Conservation (phyloP, 1,140 invertebrate species). For the Radopholus similis region DNA sequence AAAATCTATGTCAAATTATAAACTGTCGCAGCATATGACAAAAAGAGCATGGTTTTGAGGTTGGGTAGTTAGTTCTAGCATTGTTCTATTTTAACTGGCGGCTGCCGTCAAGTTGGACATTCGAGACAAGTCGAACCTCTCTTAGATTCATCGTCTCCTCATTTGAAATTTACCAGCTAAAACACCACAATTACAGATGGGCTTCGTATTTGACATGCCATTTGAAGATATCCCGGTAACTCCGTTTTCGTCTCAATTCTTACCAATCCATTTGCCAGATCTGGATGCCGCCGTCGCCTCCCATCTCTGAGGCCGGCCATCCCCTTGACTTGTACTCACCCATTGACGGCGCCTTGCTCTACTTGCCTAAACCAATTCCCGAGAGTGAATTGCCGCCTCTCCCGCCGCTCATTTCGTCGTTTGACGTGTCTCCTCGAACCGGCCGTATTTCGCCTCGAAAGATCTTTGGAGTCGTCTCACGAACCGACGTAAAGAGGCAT, state of each 20-base stretch:
- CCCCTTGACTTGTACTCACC: neutral
- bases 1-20: constrained; percentile 11
- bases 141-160: neutral
- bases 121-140: neutral
- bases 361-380: constrained; percentile 5
- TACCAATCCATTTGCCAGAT: neutral
- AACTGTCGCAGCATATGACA: neutral
- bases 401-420: constrained; percentile 2
- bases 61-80: neutral
- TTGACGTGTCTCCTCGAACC: neutral
- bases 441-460: neutral
- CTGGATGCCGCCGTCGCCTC: constrained; percentile 31
- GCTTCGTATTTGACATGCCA: neutral
- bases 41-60: constrained; percentile 26
- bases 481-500: no score
- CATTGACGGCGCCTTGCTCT: constrained; percentile 13
- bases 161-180: no score
- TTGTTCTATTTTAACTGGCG: neutral
- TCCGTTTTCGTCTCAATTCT: neutral
- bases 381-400: constrained; percentile 16
- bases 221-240: constrained; percentile 18
- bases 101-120: neutral
- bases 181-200: constrained; percentile 3
- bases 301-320: constrained; percentile 18
- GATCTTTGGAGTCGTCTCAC: no score